phyloP scores from a whole-genome alignment of 1,140 invertebrate species.

The Saccostrea cuccullata region DNA sequence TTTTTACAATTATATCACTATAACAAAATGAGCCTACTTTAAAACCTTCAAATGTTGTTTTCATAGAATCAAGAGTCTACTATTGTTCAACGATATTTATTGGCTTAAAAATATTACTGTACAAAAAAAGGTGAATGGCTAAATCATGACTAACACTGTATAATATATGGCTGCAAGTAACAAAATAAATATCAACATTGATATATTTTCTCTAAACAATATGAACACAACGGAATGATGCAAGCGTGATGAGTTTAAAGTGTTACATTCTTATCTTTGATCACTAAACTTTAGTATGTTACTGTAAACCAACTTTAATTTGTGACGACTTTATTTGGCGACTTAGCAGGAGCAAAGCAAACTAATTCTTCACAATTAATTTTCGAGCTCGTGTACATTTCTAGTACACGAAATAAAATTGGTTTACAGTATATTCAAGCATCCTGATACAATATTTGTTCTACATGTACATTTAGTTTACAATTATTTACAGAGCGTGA shows the following conservation, averaged over 20 bases:
- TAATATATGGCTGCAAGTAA: neutral
- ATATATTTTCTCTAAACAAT: neutral
- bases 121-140: neutral
- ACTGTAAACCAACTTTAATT: too few species aligned
- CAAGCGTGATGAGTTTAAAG: neutral
- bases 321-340: too few species aligned
- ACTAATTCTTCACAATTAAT: too few species aligned
- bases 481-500: neutral
- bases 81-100: too few species aligned
- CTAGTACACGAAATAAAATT: too few species aligned
- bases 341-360: too few species aligned
- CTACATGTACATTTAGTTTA: neutral
- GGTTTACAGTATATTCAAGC: neutral
- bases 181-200: conserved; percentile 34
- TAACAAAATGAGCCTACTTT: neutral
- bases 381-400: too few species aligned
- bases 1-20: neutral
- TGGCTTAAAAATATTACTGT: neutral
- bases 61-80: too few species aligned
- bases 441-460: neutral
- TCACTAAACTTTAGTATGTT: neutral
- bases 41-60: too few species aligned
- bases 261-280: neutral
- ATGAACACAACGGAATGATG: conserved; percentile 30
- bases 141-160: neutral